Evolutionary conservation across 2,888 invertebrate species (phyloP).

Genomic region (Ectemnius cavifrons): DNA sequence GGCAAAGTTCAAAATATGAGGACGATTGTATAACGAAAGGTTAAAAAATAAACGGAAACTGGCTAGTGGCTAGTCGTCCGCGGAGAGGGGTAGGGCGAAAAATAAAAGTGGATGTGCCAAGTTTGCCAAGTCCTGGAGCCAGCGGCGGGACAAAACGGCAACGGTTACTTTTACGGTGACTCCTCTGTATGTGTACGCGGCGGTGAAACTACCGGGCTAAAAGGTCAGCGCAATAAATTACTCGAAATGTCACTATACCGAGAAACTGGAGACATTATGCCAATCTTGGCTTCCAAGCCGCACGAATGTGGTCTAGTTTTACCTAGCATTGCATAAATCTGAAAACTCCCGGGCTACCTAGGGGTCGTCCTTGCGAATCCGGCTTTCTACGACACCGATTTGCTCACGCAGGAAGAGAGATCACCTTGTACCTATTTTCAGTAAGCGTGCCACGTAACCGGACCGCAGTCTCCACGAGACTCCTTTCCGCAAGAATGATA

Average conservation of each 20-base stretch:
- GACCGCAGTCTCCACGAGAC: conserved; percentile 13
- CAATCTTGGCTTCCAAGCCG: conserved; percentile 58
- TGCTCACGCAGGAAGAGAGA: conserved; percentile 36
- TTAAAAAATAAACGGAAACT: background rate
- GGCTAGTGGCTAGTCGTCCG: conserved; percentile 8
- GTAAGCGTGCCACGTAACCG: conserved; percentile 38
- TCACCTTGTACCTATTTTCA: conserved; percentile 50
- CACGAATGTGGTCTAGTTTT: conserved; percentile 67
- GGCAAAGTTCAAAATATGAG: too few relatives aligned
- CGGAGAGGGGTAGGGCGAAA: conserved; percentile 9
- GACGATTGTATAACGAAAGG: too few relatives aligned
- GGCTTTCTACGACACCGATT: conserved; percentile 48
- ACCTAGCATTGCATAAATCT: conserved; percentile 63
- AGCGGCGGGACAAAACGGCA: conserved; percentile 41
- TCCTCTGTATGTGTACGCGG: conserved; percentile 56
- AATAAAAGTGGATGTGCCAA: conserved; percentile 56
- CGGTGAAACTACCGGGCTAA: conserved; percentile 71
- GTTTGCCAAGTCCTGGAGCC: conserved; percentile 49
- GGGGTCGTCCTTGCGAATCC: conserved; percentile 43
- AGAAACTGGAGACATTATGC: conserved; percentile 68
- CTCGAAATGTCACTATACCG: conserved; percentile 67
- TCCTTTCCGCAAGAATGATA: conserved; percentile 18
- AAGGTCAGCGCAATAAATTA: conserved; percentile 77
- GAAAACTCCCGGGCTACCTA: conserved; percentile 55
- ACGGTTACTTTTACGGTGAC: conserved; percentile 66